Evolutionary conservation across 2,113 vertebrate species (phyloP).

Genomic region (Alces alces): DNA sequence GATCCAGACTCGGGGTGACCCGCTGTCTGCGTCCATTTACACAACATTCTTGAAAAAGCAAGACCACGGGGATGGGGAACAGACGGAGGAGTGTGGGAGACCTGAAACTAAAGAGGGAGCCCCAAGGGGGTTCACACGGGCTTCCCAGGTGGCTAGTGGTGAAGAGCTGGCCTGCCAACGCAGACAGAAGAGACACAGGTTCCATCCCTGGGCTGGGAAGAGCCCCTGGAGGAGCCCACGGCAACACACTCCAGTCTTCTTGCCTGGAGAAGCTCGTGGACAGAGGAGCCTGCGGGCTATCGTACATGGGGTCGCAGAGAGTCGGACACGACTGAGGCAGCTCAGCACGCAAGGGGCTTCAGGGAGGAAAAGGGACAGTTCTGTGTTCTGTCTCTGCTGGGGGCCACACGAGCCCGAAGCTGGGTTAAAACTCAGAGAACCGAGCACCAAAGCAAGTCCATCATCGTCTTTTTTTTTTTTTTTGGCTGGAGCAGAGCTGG

Average conservation of each 20-base stretch:
- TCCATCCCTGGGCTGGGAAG: fast-evolving
- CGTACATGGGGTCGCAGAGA: background rate
- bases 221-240: background rate
- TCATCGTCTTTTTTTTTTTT: fast-evolving
- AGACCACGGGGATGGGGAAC: background rate
- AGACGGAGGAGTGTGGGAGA: background rate
- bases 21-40: background rate
- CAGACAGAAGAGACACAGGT: background rate
- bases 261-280: background rate
- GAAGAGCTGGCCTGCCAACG: background rate
- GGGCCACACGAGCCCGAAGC: background rate
- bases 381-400: background rate
- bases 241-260: background rate
- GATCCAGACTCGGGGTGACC: background rate
- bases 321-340: background rate
- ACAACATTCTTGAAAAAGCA: background rate
- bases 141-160: background rate
- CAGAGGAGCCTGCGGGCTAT: background rate
- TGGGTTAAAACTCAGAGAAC: background rate
- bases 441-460: background rate
- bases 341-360: background rate
- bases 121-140: fast-evolving
- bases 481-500: background rate
- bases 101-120: background rate
- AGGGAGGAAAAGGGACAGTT: background rate